Base-by-base conservation (phyloP, 2,888 invertebrate species). In the Rhorus exstirpatorius region DNA sequence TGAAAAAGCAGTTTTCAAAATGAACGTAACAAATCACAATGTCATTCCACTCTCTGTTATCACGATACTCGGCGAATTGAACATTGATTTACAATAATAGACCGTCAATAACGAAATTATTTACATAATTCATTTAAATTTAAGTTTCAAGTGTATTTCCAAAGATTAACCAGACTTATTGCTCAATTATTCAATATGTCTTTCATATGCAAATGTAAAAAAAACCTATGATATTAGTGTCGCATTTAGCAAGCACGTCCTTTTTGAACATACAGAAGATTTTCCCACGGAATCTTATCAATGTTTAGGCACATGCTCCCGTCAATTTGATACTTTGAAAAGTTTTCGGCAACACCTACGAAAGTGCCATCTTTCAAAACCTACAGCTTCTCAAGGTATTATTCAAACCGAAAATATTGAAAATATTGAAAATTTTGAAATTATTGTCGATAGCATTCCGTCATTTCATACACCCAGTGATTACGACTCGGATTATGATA, bases 1-100 rank as follows among this genome's bases (percentile, higher is more conserved):
- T 10, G 51, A 79, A 35, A 61, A 44, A 53, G 67, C 79, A 7
- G 26, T 65, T 49, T 79, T 74, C 17, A 38, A 74, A 31, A 63
- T 79, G 41, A 46, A 38, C 2, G 46, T 46, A 6, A 1, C 44
- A 46, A 24, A 19, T n/a, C 46, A 63, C 24, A 41, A 41, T 21
- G 12, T 44, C 19, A 19, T 44, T n/a, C 21, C 61, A 12, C 31
- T 58, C 10, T 10, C 24, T 4, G 26, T 55, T n/a, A n/a, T n/a
- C n/a, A n/a, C n/a, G n/a, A n/a, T n/a, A n/a, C n/a, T n/a, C n/a
- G n/a, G n/a, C n/a, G n/a, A n/a, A n/a, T n/a, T n/a, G n/a, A 31
- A 6, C 31, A 31, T 6, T 31, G 6, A 31, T 31, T 6, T 31
- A 31, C 31, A 6, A 31, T 31, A 31, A 31, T n/a, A n/a, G n/a